Conservation (phyloP, 2,797 vertebrate species). For the Peromyscus attwateri region DNA sequence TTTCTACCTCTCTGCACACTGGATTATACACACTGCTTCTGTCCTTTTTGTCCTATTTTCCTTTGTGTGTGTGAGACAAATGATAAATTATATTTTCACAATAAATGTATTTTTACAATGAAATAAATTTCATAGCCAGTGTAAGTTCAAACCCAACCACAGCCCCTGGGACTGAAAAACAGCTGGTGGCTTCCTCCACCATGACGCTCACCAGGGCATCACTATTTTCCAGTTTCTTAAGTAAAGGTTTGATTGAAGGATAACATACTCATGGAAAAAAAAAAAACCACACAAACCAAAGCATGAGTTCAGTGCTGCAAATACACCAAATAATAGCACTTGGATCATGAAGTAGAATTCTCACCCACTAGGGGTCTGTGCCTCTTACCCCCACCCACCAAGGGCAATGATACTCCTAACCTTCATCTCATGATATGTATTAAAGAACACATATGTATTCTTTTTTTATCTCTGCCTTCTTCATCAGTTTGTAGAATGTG, state of each 20-base stretch:
- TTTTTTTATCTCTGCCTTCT: background rate
- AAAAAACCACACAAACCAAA: background rate
- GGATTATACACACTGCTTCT: background rate
- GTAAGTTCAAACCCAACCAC: constrained; percentile 92
- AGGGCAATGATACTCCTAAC: background rate
- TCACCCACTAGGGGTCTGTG: background rate
- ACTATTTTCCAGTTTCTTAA: background rate
- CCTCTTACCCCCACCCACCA: background rate
- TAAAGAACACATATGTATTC: background rate
- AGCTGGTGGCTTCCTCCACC: constrained; percentile 88
- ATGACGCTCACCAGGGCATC: constrained; percentile 81
- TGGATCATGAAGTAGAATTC: background rate
- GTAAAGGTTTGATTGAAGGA: background rate
- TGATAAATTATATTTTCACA: constrained; percentile 98
- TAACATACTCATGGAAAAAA: background rate
- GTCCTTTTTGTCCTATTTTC: background rate
- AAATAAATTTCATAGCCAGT: constrained; percentile 90
- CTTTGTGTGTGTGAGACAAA: constrained; percentile 91
- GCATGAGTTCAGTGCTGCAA: background rate
- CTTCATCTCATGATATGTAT: background rate
- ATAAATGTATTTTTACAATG: constrained; percentile 89
- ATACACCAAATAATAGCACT: background rate
- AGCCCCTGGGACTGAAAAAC: constrained; percentile 90
- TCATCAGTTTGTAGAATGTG: background rate
- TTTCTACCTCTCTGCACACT: background rate